Evolutionary conservation across 2,888 invertebrate species (phyloP).

Genomic region (Gandaritis pyraliata): DNA sequence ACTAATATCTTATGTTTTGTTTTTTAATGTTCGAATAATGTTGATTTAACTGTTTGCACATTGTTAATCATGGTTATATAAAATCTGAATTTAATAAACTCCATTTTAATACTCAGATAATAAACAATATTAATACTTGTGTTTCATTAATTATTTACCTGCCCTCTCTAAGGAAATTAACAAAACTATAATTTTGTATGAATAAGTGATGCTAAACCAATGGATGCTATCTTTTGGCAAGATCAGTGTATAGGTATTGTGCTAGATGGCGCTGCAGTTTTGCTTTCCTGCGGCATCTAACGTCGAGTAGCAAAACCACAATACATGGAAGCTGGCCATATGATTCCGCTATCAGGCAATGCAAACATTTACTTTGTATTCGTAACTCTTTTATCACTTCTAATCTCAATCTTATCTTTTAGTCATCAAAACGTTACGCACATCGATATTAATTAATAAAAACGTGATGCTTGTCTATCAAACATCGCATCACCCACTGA

Average conservation of each 20-base stretch:
- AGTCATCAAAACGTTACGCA: conserved; percentile 36
- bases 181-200: neutral
- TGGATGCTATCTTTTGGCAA: too few species aligned
- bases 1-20: neutral
- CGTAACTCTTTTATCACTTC: conserved; percentile 36
- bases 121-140: neutral
- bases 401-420: conserved; percentile 38
- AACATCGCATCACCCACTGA: conserved; percentile 23
- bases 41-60: conserved; percentile 26
- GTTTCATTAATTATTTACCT: neutral
- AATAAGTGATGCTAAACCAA: too few species aligned
- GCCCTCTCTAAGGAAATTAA: neutral
- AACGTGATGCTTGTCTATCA: conserved; percentile 31
- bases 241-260: neutral
- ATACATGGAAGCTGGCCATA: conserved; percentile 15
- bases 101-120: conserved; percentile 16
- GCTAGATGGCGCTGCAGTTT: conserved; percentile 24
- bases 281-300: conserved; percentile 51
- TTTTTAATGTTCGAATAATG: conserved; percentile 7
- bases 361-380: conserved; percentile 33
- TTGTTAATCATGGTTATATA: conserved; percentile 21
- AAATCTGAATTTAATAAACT: conserved; percentile 18
- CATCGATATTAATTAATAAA: conserved; percentile 33
- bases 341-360: conserved; percentile 23
- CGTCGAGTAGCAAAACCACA: conserved; percentile 46